A percentile compares a stretch with the other conserved stretches of the same genome.
Evolutionary conservation across 2,797 vertebrate species (phyloP).

Genomic region (Melanogrammus aeglefinus): DNA sequence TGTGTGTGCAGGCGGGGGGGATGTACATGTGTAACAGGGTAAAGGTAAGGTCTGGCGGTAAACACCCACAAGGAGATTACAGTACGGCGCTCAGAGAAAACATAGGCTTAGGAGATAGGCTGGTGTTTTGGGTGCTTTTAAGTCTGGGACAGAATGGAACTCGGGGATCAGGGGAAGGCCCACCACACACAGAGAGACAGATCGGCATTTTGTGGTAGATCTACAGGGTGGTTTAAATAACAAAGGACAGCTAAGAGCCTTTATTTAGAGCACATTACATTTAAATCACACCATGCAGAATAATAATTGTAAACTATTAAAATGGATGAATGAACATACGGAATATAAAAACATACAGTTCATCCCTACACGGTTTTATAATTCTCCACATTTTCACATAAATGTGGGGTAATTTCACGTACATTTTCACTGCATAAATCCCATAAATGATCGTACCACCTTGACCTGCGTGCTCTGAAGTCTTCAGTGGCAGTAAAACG

Average conservation of each 20-base stretch:
- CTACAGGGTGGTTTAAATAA: not conserved
- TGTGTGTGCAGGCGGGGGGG: no score
- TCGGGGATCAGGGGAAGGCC: not conserved
- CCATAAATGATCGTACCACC: not conserved
- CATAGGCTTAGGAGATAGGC: no score
- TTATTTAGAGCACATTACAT: not conserved
- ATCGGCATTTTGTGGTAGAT: not conserved
- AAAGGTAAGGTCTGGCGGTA: not conserved
- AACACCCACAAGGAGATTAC: not conserved
- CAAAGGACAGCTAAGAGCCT: not conserved
- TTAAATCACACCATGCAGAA: not conserved
- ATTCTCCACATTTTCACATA: no score
- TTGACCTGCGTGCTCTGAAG: not conserved
- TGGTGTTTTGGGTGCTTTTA: not conserved
- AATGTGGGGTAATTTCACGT: no score
- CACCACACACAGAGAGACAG: no score
- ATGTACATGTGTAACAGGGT: not conserved
- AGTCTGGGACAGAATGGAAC: not conserved
- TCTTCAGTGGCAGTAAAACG: not conserved
- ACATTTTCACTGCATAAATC: no score
- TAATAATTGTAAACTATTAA: no score
- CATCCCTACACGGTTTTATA: no score
- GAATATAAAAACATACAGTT: no score
- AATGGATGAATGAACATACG: no score
- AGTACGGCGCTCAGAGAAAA: not conserved